A percentile compares a stretch with the other conserved stretches of the same genome.
These are phyloP conservation scores for Cariama cristata DNA, from an alignment of 2,113 vertebrate genomes.

Conservation along the genomic window DNA sequence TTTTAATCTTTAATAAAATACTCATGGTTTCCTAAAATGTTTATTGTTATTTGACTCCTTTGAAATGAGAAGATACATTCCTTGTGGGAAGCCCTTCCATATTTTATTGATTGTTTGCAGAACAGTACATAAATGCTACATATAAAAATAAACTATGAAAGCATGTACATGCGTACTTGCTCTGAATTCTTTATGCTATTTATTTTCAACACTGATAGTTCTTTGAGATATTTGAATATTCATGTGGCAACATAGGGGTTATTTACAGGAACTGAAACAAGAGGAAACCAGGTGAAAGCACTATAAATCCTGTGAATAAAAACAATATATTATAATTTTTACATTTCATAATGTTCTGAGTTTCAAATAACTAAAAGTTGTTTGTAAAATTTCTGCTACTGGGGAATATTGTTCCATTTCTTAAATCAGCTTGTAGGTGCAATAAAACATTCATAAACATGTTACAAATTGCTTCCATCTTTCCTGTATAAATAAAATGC, in stretches of 20 bases:
- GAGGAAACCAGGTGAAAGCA: constrained; percentile 21
- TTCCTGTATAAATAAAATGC: constrained; percentile 37
- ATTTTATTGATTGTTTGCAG: constrained; percentile 29
- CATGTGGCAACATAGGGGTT: constrained; percentile 20
- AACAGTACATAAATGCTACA: constrained; percentile 38
- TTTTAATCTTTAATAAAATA: constrained; percentile 25
- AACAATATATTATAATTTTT: not conserved
- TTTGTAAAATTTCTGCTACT: constrained; percentile 12
- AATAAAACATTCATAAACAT: constrained; percentile 42
- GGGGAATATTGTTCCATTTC: not conserved
- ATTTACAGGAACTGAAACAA: constrained; percentile 24
- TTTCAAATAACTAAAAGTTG: constrained; percentile 15
- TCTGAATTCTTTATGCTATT: constrained; percentile 52
- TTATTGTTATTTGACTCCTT: not conserved
- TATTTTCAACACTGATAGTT: constrained; percentile 49
- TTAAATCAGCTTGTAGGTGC: constrained; percentile 14
- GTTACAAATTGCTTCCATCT: constrained; percentile 59
- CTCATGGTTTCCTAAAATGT: not conserved
- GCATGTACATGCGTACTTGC: constrained; percentile 1
- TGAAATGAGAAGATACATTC: constrained; percentile 21
- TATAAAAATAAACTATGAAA: constrained; percentile 37
- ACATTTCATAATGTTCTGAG: constrained; percentile 1
- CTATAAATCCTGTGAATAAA: constrained; percentile 31
- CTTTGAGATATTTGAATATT: constrained; percentile 54
- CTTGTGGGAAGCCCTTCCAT: not conserved